Evolutionary conservation across 2,797 vertebrate genomes (phyloP).

Genomic region (Pseudochirops corinnae): DNA sequence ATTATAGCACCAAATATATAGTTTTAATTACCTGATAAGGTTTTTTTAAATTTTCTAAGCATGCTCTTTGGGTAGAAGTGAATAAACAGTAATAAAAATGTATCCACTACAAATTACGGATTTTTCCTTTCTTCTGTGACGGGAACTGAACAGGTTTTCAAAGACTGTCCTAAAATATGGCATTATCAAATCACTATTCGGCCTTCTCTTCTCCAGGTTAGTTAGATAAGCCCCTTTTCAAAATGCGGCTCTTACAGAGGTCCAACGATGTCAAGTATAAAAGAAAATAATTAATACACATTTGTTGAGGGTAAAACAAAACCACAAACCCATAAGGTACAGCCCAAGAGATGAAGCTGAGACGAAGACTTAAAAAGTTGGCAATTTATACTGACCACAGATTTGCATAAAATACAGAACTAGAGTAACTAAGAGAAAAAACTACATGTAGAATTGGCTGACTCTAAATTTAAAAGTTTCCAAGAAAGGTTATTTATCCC

Average conservation of each 20-base stretch:
- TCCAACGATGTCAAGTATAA: background rate
- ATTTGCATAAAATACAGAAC: background rate
- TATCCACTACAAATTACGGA: background rate
- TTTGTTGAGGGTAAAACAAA: background rate
- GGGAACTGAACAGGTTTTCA: background rate
- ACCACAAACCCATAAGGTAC: background rate
- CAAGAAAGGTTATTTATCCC: background rate
- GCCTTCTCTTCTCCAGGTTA: background rate
- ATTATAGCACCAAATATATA: background rate
- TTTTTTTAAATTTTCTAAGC: background rate
- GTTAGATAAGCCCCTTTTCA: background rate
- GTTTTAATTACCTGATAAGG: background rate
- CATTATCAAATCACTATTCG: background rate
- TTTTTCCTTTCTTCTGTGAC: background rate
- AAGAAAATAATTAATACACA: background rate
- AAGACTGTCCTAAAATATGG: background rate
- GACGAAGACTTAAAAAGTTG: background rate
- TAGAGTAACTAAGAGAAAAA: background rate
- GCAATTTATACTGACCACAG: background rate
- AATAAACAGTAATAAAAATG: background rate
- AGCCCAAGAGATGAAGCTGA: background rate
- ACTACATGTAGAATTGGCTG: background rate
- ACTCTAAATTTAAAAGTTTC: background rate
- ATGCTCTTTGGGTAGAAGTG: background rate
- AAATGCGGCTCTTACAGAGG: background rate